Percentiles rank a stretch among this genome's conserved stretches.
Evolutionary conservation across 1,140 invertebrate species (phyloP).

Genomic region (Scaptodrosophila lebanonensis): DNA sequence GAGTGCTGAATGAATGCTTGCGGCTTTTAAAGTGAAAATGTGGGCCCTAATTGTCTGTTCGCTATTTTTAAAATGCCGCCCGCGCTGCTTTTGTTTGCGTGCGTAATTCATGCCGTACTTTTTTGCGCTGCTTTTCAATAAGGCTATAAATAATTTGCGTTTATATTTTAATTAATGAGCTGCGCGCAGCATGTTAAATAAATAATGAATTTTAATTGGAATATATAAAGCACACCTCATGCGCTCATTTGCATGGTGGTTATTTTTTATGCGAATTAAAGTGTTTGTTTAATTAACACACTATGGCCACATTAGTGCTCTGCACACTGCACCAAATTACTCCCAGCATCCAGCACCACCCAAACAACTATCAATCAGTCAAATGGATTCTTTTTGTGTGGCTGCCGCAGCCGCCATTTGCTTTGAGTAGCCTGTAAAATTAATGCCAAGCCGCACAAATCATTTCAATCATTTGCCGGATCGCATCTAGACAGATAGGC

Average conservation of each 20-base stretch:
- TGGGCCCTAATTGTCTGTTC: slow-evolving; percentile 11
- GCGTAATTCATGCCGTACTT: not conserved
- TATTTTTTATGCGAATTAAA: slow-evolving; percentile 26
- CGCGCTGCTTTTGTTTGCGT: not conserved
- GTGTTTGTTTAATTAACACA: too few species aligned
- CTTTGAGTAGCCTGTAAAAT: slow-evolving; percentile 15
- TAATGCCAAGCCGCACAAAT: slow-evolving; percentile 32
- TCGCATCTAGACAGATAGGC: slow-evolving; percentile 20
- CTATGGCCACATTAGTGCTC: not conserved
- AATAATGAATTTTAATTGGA: slow-evolving; percentile 42
- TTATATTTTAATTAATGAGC: slow-evolving; percentile 48
- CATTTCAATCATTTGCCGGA: slow-evolving; percentile 29
- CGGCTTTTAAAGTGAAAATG: slow-evolving; percentile 9
- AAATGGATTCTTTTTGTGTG: slow-evolving; percentile 1
- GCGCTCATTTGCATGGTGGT: not conserved
- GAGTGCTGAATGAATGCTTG: not conserved
- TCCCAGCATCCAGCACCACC: not conserved
- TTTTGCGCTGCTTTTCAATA: slow-evolving; percentile 38
- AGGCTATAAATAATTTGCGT: slow-evolving; percentile 49
- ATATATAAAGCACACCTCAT: slow-evolving; percentile 3
- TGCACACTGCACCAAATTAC: not conserved
- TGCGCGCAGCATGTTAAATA: slow-evolving; percentile 26
- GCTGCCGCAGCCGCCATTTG: too few species aligned
- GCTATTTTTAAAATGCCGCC: not conserved
- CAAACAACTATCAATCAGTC: slow-evolving; percentile 42